Evolutionary conservation across 2,113 vertebrate genomes (phyloP), one percentile per base, ranked within the genome.

Genomic region (Microtus richardsoni): DNA sequence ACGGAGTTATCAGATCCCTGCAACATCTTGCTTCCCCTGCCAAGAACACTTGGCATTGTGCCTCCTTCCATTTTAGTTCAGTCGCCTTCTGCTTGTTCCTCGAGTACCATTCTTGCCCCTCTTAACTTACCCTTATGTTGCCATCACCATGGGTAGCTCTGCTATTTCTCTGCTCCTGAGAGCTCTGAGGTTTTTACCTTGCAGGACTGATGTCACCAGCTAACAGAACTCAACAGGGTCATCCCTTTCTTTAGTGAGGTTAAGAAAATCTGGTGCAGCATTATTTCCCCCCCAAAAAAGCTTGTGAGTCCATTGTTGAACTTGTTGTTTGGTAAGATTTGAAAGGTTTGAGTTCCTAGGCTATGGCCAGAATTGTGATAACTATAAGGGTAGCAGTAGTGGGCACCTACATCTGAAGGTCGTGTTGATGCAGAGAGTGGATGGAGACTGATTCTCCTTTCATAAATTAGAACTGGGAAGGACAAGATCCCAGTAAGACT

Each of bases 11-110:
- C 0, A 58, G 64, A 49, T 3, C 88, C 21, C 60, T 24, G n/a
- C 13, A 60, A 36, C 62, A 39, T 33, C 17, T 22, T 78, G 1
- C 74, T 89, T 93, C 8, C 7, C 91, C 33, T 89, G 73, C 58
- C 26, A 78, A 2, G 49, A 5, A 39, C 78, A 52, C 26, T 21
- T 26, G 12, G 16, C 71, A 70, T 14, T 41, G 16, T 7, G 21
- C 26, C 77, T 90, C 41, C 47, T 30, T 83, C 41, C 73, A 8
- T 28, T 86, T 82, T 39, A 93, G 22, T 47, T 89, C 64, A 30
- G 60, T 39, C 78, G 52, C 66, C 9, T 94, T 94, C 66, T 83
- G 54, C 52, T 87, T 17, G 30, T n/a, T 70, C 86, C 91, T 95
- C 84, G 71, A 64, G 26, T 68, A 41, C 52, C 58, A 14, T 39